These are phyloP conservation scores for Malthinus flaveolus DNA, from an alignment of 2,888 invertebrate genomes.

Conservation along the genomic window DNA sequence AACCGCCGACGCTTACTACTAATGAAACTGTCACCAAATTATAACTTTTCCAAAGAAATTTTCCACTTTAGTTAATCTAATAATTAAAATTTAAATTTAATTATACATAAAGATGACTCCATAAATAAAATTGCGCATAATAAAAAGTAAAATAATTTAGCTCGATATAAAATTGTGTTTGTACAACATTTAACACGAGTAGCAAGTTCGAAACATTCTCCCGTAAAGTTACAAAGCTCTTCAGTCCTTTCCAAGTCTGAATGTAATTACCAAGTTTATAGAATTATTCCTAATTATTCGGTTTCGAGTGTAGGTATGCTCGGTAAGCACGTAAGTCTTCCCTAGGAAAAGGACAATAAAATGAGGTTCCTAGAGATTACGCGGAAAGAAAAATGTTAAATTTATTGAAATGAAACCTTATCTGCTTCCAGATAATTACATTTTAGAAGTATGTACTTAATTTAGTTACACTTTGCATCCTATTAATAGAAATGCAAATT, in stretches of 20 bases:
- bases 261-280: constrained; percentile 30
- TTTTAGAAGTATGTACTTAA: constrained; percentile 28
- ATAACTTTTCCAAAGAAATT: too few species aligned
- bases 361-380: constrained; percentile 28
- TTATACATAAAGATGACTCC: too few species aligned
- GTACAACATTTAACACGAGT: not conserved
- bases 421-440: constrained; percentile 27
- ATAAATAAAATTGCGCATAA: too few species aligned
- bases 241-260: constrained; percentile 21
- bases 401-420: constrained; percentile 34
- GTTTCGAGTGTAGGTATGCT: constrained; percentile 22
- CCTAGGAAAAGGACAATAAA: constrained; percentile 23
- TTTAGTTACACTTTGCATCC: constrained; percentile 29
- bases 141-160: too few species aligned
- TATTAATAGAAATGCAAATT: constrained; percentile 18
- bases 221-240: constrained; percentile 14
- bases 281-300: constrained; percentile 34
- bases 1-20: not conserved
- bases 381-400: constrained; percentile 33
- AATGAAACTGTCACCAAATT: constrained; percentile 1
- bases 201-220: constrained; percentile 13
- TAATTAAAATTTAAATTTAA: too few species aligned
- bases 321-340: constrained; percentile 25
- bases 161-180: too few species aligned
- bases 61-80: too few species aligned